These are phyloP conservation scores for Margarornis squamiger DNA, from an alignment of 2,797 vertebrate species.

Conservation along the genomic window DNA sequence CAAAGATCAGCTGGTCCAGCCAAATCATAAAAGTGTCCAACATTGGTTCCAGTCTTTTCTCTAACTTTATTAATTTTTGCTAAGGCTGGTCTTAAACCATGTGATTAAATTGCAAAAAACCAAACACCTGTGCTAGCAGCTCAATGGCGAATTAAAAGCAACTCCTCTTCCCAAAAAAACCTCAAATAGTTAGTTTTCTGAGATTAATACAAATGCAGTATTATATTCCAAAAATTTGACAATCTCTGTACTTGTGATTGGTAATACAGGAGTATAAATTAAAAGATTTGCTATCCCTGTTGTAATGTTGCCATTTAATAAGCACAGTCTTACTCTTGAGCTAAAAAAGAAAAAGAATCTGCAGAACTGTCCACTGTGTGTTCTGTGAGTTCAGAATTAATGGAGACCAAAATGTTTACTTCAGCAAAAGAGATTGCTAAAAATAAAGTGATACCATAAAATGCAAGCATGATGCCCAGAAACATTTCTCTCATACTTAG, in stretches of 20 bases:
- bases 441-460: slow-evolving; percentile 35
- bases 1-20: not conserved
- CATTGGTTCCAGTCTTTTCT: not conserved
- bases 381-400: slow-evolving; percentile 16
- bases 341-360: not conserved
- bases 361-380: not conserved
- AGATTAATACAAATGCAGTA: not conserved
- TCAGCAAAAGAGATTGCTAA: slow-evolving; percentile 37
- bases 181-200: not conserved
- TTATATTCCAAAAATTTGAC: not conserved
- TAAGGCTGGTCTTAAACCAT: not conserved
- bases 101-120: not conserved
- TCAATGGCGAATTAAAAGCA: not conserved
- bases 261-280: slow-evolving; percentile 20
- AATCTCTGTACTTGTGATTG: not conserved
- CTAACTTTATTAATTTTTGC: not conserved
- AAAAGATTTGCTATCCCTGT: not conserved
- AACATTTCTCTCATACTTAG: slow-evolving; percentile 6
- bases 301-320: slow-evolving; percentile 39
- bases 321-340: not conserved
- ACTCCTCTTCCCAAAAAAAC: not conserved
- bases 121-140: not conserved
- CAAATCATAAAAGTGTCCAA: accelerated
- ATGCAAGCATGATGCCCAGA: not conserved
- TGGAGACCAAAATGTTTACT: slow-evolving; percentile 16